phyloP scores from a whole-genome alignment of 2,113 vertebrate genomes.

The Lagopus leucura region DNA sequence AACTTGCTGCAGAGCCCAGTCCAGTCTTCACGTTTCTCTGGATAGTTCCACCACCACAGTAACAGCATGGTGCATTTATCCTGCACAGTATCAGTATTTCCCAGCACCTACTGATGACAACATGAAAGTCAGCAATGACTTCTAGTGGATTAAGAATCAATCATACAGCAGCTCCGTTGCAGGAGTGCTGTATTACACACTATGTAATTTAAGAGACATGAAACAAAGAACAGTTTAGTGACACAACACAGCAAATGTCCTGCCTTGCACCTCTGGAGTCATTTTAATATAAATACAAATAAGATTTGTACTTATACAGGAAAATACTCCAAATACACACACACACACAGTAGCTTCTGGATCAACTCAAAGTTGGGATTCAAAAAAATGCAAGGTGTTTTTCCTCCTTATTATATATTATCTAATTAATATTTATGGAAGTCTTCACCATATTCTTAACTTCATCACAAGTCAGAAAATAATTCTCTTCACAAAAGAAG shows the following conservation, averaged over 20 bases:
- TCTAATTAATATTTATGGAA: background rate
- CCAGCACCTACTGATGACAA: background rate
- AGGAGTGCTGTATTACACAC: background rate
- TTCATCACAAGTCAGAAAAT: slow-evolving; percentile 17
- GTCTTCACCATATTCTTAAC: background rate
- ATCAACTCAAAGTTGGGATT: background rate
- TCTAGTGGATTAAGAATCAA: background rate
- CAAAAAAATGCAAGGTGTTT: background rate
- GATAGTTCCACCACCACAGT: background rate
- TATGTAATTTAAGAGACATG: background rate
- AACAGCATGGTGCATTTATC: background rate
- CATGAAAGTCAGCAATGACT: background rate
- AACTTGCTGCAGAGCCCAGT: background rate
- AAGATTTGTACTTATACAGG: background rate
- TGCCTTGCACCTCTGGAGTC: background rate
- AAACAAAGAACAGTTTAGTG: background rate
- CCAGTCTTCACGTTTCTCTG: background rate
- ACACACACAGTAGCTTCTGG: background rate
- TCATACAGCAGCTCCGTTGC: background rate
- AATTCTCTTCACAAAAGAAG: background rate
- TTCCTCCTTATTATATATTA: background rate
- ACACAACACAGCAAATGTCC: background rate
- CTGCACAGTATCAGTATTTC: background rate
- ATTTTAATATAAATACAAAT: background rate
- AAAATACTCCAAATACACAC: background rate